Evolutionary conservation across 2,888 invertebrate species (phyloP).

Genomic region (Tetramorium bicarinatum): DNA sequence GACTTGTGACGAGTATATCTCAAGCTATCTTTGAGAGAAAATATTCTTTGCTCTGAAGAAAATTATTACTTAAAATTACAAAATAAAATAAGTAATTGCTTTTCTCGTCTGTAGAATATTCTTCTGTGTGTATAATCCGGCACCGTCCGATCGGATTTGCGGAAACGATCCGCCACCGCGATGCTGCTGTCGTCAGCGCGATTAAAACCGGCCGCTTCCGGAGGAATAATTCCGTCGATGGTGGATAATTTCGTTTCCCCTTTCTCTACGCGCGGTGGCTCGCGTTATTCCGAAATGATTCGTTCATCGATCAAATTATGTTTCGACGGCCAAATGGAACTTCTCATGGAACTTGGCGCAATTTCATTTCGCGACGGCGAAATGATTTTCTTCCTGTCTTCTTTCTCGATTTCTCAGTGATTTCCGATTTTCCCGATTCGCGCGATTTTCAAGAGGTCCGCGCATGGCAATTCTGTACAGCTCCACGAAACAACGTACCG

Average conservation of each 20-base stretch:
- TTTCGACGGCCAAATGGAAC: neutral
- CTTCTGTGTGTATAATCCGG: no score
- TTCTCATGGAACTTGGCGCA: neutral
- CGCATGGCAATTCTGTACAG: no score
- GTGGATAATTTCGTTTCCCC: neutral
- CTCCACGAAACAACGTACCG: neutral
- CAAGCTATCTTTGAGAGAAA: no score
- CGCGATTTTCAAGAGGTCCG: no score
- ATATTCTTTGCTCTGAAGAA: no score
- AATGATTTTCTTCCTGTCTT: neutral
- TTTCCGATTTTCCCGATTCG: slow-evolving; percentile 6
- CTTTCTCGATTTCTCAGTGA: neutral
- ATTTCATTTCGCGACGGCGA: slow-evolving; percentile 4
- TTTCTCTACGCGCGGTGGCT: neutral
- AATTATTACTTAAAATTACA: no score
- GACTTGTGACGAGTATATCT: no score
- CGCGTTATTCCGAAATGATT: neutral
- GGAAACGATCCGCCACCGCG: no score
- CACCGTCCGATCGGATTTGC: no score
- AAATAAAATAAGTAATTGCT: no score
- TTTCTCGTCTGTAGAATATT: no score
- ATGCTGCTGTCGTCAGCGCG: no score
- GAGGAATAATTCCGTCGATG: neutral
- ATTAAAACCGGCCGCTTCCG: neutral
- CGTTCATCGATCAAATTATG: slow-evolving; percentile 18